A percentile compares a stretch with the other conserved stretches of the same genome.
These are phyloP conservation scores for Anagyrus pseudococci DNA, from an alignment of 2,888 invertebrate species.

Conservation along the genomic window DNA sequence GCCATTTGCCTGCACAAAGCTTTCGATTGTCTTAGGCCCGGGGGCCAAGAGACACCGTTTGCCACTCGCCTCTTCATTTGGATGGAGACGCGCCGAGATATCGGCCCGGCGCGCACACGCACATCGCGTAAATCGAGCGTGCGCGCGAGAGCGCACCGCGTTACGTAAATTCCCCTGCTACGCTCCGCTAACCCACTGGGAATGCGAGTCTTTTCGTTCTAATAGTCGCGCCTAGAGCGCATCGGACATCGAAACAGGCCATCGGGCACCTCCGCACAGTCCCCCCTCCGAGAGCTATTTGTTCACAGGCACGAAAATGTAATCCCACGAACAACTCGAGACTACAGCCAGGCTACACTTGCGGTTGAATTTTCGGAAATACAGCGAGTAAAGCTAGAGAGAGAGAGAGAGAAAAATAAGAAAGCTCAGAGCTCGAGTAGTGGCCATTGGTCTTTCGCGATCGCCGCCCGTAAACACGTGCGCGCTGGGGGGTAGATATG, in stretches of 20 bases:
- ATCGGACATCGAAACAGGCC: too few relatives aligned
- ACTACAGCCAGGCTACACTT: neutral
- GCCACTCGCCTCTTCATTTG: too few relatives aligned
- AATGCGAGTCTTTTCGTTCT: too few relatives aligned
- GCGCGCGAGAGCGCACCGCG: too few relatives aligned
- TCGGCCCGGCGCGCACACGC: neutral
- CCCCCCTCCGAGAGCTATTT: too few relatives aligned
- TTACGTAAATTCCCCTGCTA: too few relatives aligned
- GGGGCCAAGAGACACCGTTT: slow-evolving; percentile 18
- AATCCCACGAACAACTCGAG: slow-evolving; percentile 17
- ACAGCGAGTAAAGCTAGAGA: slow-evolving; percentile 1
- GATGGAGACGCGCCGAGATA: too few relatives aligned
- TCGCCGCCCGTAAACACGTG: slow-evolving; percentile 13
- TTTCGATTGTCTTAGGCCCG: slow-evolving; percentile 8
- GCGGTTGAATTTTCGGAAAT: slow-evolving; percentile 9
- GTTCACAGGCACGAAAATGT: slow-evolving; percentile 7
- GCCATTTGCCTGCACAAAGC: neutral
- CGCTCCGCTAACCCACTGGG: too few relatives aligned
- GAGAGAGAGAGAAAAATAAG: neutral
- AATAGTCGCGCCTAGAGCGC: too few relatives aligned
- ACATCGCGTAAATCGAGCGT: too few relatives aligned
- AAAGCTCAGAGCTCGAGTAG: neutral
- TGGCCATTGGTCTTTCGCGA: slow-evolving; percentile 18
- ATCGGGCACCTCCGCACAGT: too few relatives aligned
- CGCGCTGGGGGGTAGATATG: slow-evolving; percentile 44